phyloP scores from a whole-genome alignment of 2,888 invertebrate species.

The Minunthozetes semirufus region DNA sequence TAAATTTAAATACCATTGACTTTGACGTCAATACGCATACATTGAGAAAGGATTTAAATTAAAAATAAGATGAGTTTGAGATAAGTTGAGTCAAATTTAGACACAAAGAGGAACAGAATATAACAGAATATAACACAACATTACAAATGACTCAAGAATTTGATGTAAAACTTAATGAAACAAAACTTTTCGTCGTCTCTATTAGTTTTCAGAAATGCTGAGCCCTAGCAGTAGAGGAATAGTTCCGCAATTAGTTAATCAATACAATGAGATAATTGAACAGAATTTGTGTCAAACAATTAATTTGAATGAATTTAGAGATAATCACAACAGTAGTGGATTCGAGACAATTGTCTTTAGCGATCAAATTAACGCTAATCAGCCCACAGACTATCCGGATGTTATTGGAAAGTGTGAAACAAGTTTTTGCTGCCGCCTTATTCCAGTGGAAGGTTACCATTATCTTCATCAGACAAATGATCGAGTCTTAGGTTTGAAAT shows the following conservation, averaged over 20 bases:
- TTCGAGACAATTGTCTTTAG: not conserved
- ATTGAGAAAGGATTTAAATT: not conserved
- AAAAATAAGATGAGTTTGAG: not conserved
- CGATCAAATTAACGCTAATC: not conserved
- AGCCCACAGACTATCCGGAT: not conserved
- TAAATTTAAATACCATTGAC: not conserved
- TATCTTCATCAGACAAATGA: no score
- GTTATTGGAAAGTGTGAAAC: no score
- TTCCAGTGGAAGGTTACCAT: no score
- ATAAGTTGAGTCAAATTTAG: not conserved
- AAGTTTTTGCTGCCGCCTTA: no score
- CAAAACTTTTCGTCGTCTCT: not conserved
- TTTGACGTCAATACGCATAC: not conserved
- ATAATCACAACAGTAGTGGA: not conserved
- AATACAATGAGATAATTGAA: constrained; percentile 35
- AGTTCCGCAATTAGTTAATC: constrained; percentile 32
- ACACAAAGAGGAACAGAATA: not conserved
- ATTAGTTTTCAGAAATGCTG: not conserved
- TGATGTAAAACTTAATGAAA: not conserved
- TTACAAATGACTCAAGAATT: not conserved
- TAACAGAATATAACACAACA: no score
- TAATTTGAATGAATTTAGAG: not conserved
- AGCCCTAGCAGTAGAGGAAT: not conserved
- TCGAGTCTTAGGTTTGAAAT: no score
- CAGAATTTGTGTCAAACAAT: constrained; percentile 13